phyloP scores from a whole-genome alignment of 1,140 invertebrate species.

The Micrasema minimum region DNA sequence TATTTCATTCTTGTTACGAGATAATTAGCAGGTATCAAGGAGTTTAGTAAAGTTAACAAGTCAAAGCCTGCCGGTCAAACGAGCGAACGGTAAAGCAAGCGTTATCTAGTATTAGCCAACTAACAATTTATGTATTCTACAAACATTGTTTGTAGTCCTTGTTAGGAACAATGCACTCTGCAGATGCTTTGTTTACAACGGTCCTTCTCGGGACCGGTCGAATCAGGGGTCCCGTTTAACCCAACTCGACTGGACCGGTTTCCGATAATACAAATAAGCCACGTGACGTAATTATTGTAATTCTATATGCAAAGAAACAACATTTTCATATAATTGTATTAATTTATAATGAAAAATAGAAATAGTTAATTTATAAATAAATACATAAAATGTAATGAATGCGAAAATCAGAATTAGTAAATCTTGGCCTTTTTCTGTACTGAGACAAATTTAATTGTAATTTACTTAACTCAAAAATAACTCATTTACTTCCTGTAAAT shows the following conservation, averaged over 20 bases:
- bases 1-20: too few species aligned
- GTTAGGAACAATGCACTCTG: neutral
- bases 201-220: neutral
- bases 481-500: too few species aligned
- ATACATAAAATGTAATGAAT: too few species aligned
- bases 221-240: neutral
- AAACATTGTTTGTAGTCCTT: constrained; percentile 21
- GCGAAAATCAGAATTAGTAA: too few species aligned
- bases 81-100: neutral
- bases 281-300: neutral
- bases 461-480: too few species aligned
- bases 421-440: too few species aligned
- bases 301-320: neutral
- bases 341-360: neutral
- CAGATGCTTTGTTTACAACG: constrained; percentile 4
- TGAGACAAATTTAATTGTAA: too few species aligned
- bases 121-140: constrained; percentile 19
- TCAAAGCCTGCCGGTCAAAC: neutral
- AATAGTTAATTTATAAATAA: too few species aligned
- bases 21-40: neutral
- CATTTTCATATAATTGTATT: neutral
- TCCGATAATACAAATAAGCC: neutral
- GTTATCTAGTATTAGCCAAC: constrained; percentile 1
- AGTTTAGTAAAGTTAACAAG: too few species aligned
- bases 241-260: neutral